phyloP scores from a whole-genome alignment of 2,888 invertebrate genomes.

The Leptinotarsa peninsularis region DNA sequence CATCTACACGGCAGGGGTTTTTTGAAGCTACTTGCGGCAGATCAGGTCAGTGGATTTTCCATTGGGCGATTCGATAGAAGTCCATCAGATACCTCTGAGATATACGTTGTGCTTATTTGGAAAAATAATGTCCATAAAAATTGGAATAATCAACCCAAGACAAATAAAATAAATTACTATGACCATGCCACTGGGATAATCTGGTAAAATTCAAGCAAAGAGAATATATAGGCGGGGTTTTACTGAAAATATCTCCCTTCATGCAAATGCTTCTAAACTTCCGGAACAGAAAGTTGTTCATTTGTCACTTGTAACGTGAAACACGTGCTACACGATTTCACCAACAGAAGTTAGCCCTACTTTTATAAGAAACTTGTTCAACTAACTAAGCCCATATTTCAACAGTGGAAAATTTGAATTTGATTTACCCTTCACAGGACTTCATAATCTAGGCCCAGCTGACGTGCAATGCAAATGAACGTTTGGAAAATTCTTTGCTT shows the following conservation, averaged over 20 bases:
- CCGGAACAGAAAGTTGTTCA: slow-evolving; percentile 19
- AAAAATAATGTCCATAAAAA: too few species aligned
- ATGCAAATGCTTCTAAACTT: slow-evolving; percentile 4
- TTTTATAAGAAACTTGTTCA: slow-evolving; percentile 15
- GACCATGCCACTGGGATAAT: too few species aligned
- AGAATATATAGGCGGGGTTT: neutral
- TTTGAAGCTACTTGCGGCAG: too few species aligned
- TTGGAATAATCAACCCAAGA: too few species aligned
- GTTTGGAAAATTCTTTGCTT: neutral
- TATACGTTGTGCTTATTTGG: too few species aligned
- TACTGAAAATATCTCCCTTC: neutral
- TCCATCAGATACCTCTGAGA: too few species aligned
- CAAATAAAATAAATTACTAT: too few species aligned
- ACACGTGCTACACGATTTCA: slow-evolving; percentile 16
- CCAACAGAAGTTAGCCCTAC: slow-evolving; percentile 17
- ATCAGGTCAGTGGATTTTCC: too few species aligned
- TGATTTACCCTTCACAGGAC: slow-evolving; percentile 11
- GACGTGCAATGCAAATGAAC: neutral
- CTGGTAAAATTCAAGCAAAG: neutral
- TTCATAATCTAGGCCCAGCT: neutral
- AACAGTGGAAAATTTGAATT: slow-evolving; percentile 16
- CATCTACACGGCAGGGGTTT: too few species aligned
- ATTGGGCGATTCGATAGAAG: too few species aligned
- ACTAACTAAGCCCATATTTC: slow-evolving; percentile 18
- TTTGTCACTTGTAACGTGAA: slow-evolving; percentile 15